Conservation (phyloP, 2,888 invertebrate genomes). For the Arrhopalites spinosus region DNA sequence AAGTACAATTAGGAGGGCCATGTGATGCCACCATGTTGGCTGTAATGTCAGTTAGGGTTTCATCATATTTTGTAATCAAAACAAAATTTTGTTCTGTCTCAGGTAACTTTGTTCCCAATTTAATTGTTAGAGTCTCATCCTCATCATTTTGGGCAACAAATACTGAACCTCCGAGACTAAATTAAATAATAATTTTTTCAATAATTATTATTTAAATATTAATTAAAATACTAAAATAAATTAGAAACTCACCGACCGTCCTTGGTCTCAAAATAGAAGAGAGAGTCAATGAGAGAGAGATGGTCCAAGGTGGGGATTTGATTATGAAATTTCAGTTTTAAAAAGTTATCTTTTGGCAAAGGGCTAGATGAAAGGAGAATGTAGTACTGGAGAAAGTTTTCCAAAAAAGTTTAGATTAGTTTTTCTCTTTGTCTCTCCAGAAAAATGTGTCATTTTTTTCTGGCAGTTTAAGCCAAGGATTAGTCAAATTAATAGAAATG, state of each 20-base stretch:
- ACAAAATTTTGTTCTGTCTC: conserved; percentile 14
- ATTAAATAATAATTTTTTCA: background rate
- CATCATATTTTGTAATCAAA: conserved; percentile 10
- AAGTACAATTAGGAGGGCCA: conserved; percentile 17
- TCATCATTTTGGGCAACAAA: conserved; percentile 6
- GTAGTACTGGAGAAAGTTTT: conserved; percentile 38
- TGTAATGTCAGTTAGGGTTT: conserved; percentile 11
- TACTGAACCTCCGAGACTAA: conserved; percentile 19
- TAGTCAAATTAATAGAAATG: too few relatives aligned
- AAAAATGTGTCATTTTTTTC: too few relatives aligned
- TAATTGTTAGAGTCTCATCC: conserved; percentile 21
- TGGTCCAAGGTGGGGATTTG: conserved; percentile 45
- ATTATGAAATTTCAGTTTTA: conserved; percentile 49
- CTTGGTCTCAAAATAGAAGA: conserved; percentile 36
- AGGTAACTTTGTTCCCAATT: conserved; percentile 17
- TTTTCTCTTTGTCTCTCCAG: too few relatives aligned
- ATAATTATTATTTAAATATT: background rate
- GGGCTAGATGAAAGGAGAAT: conserved; percentile 19
- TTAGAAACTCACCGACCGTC: conserved; percentile 12
- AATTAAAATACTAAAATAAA: background rate
- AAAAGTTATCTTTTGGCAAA: conserved; percentile 36
- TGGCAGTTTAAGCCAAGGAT: too few relatives aligned
- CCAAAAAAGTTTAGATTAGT: too few relatives aligned
- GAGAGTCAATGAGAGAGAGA: conserved; percentile 45
- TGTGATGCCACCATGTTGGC: conserved; percentile 17